These are phyloP conservation scores for Troides helena DNA, from an alignment of 2,888 invertebrate species.

Conservation along the genomic window DNA sequence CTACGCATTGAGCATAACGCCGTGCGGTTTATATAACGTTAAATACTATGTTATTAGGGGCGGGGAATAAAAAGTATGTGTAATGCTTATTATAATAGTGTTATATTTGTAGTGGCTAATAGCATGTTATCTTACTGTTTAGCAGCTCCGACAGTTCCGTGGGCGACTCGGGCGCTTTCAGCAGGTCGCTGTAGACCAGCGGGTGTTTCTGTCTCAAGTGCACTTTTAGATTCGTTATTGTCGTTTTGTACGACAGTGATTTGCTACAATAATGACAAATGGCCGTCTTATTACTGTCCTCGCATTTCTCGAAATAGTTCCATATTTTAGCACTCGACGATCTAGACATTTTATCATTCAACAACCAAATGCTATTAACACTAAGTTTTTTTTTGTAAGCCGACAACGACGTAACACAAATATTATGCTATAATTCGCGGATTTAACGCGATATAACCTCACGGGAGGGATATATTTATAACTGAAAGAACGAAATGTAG, in stretches of 20 bases:
- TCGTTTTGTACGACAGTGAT: constrained; percentile 32
- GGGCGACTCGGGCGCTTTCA: constrained; percentile 4
- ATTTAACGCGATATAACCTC: constrained; percentile 24
- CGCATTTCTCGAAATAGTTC: constrained; percentile 29
- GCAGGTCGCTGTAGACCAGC: constrained; percentile 17
- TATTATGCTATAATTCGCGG: constrained; percentile 22
- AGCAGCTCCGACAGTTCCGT: constrained; percentile 6
- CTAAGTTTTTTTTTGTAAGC: not conserved
- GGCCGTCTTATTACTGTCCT: constrained; percentile 28
- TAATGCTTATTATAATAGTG: too few species aligned
- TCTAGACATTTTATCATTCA: constrained; percentile 11
- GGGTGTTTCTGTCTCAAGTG: constrained; percentile 33
- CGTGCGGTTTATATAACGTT: too few species aligned
- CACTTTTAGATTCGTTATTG: constrained; percentile 32
- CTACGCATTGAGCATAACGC: too few species aligned
- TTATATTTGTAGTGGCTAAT: too few species aligned
- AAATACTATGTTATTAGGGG: too few species aligned
- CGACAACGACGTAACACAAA: not conserved
- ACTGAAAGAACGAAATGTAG: constrained; percentile 4
- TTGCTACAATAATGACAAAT: constrained; percentile 31
- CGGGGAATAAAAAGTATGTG: too few species aligned
- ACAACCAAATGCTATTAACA: not conserved
- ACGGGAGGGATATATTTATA: not conserved
- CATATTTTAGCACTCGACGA: constrained; percentile 19
- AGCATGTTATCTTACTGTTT: constrained; percentile 18